Conservation (phyloP, 2,113 vertebrate genomes). For the Corythoichthys haematopterus region DNA sequence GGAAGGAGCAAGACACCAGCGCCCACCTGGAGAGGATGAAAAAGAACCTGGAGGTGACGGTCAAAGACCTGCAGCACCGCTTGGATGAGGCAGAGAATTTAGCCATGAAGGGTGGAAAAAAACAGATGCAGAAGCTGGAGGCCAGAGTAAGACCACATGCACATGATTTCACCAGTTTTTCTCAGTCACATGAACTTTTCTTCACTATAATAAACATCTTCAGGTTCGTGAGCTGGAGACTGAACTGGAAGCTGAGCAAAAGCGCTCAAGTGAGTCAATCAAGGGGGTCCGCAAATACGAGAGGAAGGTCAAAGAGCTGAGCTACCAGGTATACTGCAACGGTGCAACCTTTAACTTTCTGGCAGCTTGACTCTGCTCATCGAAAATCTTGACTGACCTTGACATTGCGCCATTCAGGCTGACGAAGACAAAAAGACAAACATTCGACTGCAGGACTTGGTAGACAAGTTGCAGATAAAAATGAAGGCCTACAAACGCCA, state of each 20-base stretch:
- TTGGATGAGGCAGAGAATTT: conserved; percentile 75
- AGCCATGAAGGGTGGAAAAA: conserved; percentile 77
- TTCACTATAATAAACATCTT: not conserved
- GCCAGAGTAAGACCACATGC: conserved; percentile 23
- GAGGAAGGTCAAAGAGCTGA: conserved; percentile 47
- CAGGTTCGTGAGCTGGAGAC: conserved; percentile 54
- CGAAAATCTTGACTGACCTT: not conserved
- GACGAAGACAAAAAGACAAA: conserved; percentile 59
- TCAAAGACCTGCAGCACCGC: conserved; percentile 56
- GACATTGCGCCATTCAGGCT: conserved; percentile 8
- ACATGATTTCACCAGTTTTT: not conserved
- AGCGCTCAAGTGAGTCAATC: conserved; percentile 30
- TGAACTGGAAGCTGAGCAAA: conserved; percentile 47
- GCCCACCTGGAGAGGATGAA: conserved; percentile 62
- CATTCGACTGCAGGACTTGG: conserved; percentile 44
- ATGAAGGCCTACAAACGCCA: conserved; percentile 49
- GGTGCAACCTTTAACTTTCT: not conserved
- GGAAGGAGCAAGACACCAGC: conserved; percentile 55
- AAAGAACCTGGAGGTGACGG: conserved; percentile 52
- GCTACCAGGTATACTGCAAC: conserved; percentile 41
- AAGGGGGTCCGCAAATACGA: conserved; percentile 49
- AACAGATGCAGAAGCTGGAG: conserved; percentile 77
- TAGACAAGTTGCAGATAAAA: conserved; percentile 53
- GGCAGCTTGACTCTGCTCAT: not conserved
- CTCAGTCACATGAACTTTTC: not conserved